These are phyloP conservation scores for Cebidichthys violaceus DNA, from an alignment of 2,113 vertebrate species.

Conservation along the genomic window DNA sequence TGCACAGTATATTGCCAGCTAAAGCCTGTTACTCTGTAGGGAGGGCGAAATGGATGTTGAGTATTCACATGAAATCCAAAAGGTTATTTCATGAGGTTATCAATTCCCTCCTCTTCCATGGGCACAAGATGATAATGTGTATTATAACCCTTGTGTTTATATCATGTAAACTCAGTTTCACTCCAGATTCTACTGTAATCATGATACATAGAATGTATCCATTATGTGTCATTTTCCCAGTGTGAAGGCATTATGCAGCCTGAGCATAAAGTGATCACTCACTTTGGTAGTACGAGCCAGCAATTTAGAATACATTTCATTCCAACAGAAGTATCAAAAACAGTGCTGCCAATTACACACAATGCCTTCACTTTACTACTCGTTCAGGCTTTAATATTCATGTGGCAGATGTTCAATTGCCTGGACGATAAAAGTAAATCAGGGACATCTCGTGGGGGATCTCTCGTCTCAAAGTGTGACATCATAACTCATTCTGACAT, in stretches of 20 bases:
- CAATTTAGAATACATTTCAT: constrained; percentile 55
- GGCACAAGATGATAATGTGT: background rate
- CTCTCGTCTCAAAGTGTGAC: constrained; percentile 49
- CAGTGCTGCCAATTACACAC: constrained; percentile 50
- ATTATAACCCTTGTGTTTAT: constrained; percentile 1
- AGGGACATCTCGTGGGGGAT: constrained; percentile 46
- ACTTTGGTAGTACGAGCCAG: constrained; percentile 44
- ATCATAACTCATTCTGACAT: constrained; percentile 61
- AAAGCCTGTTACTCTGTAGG: background rate
- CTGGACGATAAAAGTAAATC: constrained; percentile 57
- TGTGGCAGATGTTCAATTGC: constrained; percentile 68
- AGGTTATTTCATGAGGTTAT: background rate
- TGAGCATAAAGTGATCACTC: constrained; percentile 36
- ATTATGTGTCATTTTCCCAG: constrained; percentile 30
- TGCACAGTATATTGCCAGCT: background rate
- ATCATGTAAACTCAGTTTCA: background rate
- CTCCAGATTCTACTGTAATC: constrained; percentile 13
- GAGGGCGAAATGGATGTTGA: constrained; percentile 8
- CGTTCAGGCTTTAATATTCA: constrained; percentile 58
- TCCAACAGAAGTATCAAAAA: constrained; percentile 35
- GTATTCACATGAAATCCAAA: constrained; percentile 12
- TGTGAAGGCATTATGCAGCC: constrained; percentile 24
- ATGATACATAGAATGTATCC: constrained; percentile 17
- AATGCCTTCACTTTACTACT: constrained; percentile 41
- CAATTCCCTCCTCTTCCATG: background rate